Percentiles rank a stretch among this genome's conserved stretches.
Evolutionary conservation across 2,113 vertebrate genomes (phyloP).

Genomic region (Pyxicephalus adspersus): DNA sequence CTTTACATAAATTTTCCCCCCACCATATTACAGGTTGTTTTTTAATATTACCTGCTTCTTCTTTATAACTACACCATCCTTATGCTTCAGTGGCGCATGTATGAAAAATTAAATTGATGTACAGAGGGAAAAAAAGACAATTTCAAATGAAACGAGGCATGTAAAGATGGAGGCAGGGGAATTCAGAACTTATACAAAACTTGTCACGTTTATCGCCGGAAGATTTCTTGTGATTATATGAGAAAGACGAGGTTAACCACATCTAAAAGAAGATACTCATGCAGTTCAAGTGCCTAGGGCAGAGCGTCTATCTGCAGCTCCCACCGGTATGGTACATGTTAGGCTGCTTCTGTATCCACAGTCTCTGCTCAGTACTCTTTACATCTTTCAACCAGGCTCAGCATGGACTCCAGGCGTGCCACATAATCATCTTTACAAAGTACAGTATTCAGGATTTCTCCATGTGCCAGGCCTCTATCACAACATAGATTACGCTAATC

Average conservation of each 20-base stretch:
- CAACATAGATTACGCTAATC: neutral
- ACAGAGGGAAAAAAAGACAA: conserved; percentile 19
- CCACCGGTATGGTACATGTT: neutral
- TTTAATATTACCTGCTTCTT: too few species aligned
- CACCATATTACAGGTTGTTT: neutral
- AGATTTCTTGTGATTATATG: conserved; percentile 40
- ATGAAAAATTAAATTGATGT: conserved; percentile 7
- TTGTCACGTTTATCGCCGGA: conserved; percentile 31
- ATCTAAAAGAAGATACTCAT: conserved; percentile 26
- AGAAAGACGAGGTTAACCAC: conserved; percentile 32
- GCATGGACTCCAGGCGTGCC: neutral
- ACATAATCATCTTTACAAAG: conserved; percentile 11
- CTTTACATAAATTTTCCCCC: too few species aligned
- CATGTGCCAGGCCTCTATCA: neutral
- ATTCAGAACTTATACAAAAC: conserved; percentile 28
- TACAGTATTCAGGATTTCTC: neutral
- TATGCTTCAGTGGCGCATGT: neutral
- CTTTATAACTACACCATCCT: neutral
- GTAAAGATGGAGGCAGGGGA: conserved; percentile 36
- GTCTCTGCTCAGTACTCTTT: neutral
- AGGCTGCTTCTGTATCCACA: neutral
- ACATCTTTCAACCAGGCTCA: neutral
- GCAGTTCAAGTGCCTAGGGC: conserved; percentile 12
- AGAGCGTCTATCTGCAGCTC: conserved; percentile 2
- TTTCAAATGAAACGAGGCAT: conserved; percentile 45